phyloP scores from a whole-genome alignment of 2,888 invertebrate species.

The Agonopterix heracliana region DNA sequence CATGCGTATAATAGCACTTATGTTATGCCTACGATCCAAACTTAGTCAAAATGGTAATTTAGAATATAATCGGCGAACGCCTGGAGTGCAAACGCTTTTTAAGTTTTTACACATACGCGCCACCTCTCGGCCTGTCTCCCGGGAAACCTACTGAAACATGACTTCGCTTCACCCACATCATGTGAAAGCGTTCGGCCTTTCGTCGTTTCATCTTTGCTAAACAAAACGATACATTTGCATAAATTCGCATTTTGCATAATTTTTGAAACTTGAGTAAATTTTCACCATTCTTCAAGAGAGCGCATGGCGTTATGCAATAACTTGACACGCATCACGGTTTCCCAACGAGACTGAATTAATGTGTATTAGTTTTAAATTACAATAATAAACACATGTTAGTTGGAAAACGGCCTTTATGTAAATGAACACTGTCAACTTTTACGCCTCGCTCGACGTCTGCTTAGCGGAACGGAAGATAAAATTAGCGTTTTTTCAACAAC shows the following conservation, averaged over 20 bases:
- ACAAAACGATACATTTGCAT: constrained; percentile 32
- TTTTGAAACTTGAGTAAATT: constrained; percentile 24
- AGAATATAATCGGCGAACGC: constrained; percentile 29
- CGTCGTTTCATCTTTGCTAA: constrained; percentile 19
- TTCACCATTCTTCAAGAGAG: constrained; percentile 1
- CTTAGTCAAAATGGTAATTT: constrained; percentile 55
- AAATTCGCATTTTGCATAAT: constrained; percentile 29
- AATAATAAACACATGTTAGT: not conserved
- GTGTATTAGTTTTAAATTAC: not conserved
- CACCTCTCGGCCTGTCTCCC: not conserved
- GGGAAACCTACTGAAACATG: constrained; percentile 2
- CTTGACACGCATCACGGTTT: constrained; percentile 19
- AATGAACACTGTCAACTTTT: not conserved
- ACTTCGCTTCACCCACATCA: not conserved
- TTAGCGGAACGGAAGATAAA: no score
- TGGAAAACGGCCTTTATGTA: not conserved
- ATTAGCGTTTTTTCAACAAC: no score
- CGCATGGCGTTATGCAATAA: constrained; percentile 1
- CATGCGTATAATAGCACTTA: constrained; percentile 67
- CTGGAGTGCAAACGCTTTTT: not conserved
- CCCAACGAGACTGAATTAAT: constrained; percentile 3
- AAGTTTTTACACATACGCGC: not conserved
- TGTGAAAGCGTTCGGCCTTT: constrained; percentile 20
- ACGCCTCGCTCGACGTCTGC: no score
- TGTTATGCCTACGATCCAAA: constrained; percentile 49